phyloP scores from a whole-genome alignment of 2,113 vertebrate species.

The Camelus bactrianus region DNA sequence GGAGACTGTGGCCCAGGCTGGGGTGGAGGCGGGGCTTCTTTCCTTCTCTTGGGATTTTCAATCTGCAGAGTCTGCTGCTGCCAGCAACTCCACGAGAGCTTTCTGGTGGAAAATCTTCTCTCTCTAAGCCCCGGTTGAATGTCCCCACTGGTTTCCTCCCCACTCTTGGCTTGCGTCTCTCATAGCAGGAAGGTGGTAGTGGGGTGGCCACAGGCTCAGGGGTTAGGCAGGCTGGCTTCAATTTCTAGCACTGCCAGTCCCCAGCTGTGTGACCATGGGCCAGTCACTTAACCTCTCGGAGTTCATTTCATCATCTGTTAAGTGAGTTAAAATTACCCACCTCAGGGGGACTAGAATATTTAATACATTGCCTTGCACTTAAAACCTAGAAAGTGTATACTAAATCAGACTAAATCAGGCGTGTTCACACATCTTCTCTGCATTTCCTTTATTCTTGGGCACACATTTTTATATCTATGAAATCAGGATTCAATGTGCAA shows the following conservation, averaged over 20 bases:
- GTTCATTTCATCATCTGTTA: constrained; percentile 9
- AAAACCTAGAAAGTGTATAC: background rate
- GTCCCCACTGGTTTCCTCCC: background rate
- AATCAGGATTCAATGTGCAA: background rate
- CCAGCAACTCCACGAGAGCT: background rate
- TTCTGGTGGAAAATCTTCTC: background rate
- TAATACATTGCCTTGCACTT: background rate
- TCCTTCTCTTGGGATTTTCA: background rate
- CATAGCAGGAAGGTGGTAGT: background rate
- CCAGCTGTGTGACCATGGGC: background rate
- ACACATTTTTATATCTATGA: background rate
- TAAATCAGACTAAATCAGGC: background rate
- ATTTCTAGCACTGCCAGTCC: background rate
- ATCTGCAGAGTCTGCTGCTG: background rate
- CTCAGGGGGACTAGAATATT: background rate
- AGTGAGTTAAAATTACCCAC: background rate
- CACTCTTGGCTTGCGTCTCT: background rate
- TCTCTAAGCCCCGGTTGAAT: background rate
- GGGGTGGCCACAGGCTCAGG: background rate
- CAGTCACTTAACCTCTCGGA: background rate
- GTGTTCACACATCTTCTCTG: background rate
- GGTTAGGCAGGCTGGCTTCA: background rate
- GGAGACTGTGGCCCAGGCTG: background rate
- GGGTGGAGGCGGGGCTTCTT: background rate
- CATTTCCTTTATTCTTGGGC: background rate